phyloP scores from a whole-genome alignment of 2,113 vertebrate genomes.

The Motacilla alba region DNA sequence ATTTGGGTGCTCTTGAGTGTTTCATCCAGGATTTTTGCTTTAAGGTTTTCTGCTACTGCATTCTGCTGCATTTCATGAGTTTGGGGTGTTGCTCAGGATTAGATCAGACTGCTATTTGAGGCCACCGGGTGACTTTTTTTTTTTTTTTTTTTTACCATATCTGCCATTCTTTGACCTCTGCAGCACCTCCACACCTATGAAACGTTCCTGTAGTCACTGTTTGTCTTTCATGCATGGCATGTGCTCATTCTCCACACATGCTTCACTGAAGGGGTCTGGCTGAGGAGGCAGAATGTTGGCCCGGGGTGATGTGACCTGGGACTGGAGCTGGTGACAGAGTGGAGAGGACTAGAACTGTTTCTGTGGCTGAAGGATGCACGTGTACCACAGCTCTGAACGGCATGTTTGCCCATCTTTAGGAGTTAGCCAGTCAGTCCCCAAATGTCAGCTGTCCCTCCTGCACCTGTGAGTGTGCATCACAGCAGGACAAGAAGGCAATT shows the following conservation, averaged over 20 bases:
- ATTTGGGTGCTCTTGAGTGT: not conserved
- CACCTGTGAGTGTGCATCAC: not conserved
- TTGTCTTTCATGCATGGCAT: rapidly evolving
- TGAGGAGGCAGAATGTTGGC: not conserved
- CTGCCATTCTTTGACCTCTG: not conserved
- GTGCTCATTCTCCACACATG: rapidly evolving
- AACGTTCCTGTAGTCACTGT: rapidly evolving
- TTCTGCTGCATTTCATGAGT: not conserved
- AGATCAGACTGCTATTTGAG: not conserved
- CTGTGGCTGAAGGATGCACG: not conserved
- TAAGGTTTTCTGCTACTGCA: not conserved
- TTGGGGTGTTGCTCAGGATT: not conserved
- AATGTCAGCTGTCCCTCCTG: not conserved
- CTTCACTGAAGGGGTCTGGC: not conserved
- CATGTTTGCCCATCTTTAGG: not conserved
- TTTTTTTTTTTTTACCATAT: not conserved
- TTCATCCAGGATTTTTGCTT: not conserved
- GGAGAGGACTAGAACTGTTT: not conserved
- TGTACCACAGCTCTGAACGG: too few species aligned
- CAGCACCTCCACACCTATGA: not conserved
- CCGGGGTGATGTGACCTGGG: not conserved
- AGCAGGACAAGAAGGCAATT: not conserved
- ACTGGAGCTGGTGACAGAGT: not conserved
- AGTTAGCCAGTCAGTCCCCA: not conserved
- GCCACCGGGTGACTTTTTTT: not conserved